Conservation (phyloP, 2,888 invertebrate genomes). For the Ypsolopha sequella region DNA sequence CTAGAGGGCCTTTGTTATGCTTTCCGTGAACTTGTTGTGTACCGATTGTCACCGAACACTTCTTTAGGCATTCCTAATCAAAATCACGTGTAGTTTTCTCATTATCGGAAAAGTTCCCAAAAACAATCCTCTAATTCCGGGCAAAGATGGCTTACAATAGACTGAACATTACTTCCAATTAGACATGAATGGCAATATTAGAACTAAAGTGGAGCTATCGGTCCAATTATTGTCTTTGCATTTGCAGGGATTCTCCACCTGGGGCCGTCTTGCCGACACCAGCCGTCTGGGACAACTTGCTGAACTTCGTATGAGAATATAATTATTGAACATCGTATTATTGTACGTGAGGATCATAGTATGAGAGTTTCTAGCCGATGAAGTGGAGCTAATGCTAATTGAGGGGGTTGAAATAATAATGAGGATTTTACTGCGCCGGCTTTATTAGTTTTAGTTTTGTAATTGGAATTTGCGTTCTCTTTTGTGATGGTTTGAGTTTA, state of each 20-base stretch:
- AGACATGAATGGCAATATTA: conserved; percentile 4
- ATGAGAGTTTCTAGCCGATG: not conserved
- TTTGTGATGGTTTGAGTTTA: too few relatives aligned
- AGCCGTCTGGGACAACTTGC: conserved; percentile 5
- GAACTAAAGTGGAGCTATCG: conserved; percentile 6
- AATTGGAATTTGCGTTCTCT: too few relatives aligned
- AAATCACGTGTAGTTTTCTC: too few relatives aligned
- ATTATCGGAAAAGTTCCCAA: too few relatives aligned
- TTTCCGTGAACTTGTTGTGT: conserved; percentile 3
- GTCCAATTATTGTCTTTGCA: conserved; percentile 9
- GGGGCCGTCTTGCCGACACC: conserved; percentile 5
- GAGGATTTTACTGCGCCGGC: not conserved
- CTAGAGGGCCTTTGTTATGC: conserved; percentile 2
- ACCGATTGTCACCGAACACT: too few relatives aligned
- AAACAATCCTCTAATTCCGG: too few relatives aligned
- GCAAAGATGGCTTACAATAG: conserved; percentile 3
- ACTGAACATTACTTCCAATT: conserved; percentile 3
- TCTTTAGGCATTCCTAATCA: too few relatives aligned
- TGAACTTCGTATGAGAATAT: conserved; percentile 5
- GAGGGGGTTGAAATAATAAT: not conserved
- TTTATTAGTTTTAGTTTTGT: not conserved
- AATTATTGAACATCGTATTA: conserved; percentile 9
- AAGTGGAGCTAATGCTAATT: conserved; percentile 1
- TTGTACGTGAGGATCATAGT: conserved; percentile 3
- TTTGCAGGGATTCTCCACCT: conserved; percentile 8